phyloP scores from a whole-genome alignment of 2,888 invertebrate species.

The Parnassius mnemosyne region DNA sequence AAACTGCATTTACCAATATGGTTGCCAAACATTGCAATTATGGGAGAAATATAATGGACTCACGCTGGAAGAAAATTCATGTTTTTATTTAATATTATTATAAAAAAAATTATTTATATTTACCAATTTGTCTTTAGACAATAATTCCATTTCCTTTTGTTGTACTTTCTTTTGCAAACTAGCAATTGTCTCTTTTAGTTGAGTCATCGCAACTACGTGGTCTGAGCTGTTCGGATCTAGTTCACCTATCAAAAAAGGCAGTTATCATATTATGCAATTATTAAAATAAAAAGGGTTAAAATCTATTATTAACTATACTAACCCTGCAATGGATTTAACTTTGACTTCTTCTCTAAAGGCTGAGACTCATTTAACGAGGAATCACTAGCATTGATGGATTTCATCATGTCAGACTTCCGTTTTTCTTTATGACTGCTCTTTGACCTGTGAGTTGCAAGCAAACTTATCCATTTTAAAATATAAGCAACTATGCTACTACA shows the following conservation, averaged over 20 bases:
- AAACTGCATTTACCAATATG: no score
- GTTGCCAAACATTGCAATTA: no score
- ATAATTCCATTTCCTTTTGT: slow-evolving; percentile 91
- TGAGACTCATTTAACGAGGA: slow-evolving; percentile 62
- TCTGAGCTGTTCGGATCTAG: slow-evolving; percentile 93
- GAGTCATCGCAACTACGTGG: slow-evolving; percentile 96
- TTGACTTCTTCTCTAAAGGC: slow-evolving; percentile 69
- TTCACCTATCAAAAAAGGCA: slow-evolving; percentile 57
- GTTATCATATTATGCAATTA: not conserved
- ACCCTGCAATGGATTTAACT: slow-evolving; percentile 74
- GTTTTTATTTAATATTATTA: no score
- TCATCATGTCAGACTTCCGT: slow-evolving; percentile 84
- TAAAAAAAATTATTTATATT: slow-evolving; percentile 31
- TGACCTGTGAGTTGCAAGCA: slow-evolving; percentile 66
- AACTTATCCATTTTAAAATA: slow-evolving; percentile 19
- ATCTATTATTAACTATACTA: slow-evolving; percentile 27
- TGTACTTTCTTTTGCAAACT: slow-evolving; percentile 92
- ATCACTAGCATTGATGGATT: slow-evolving; percentile 62
- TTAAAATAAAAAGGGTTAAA: slow-evolving; percentile 6
- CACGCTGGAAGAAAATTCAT: no score
- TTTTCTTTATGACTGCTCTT: slow-evolving; percentile 84
- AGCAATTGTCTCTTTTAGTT: slow-evolving; percentile 95
- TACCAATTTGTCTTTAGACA: slow-evolving; percentile 95
- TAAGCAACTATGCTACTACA: not conserved
- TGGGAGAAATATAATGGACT: no score